These are phyloP conservation scores for Cheirogaleus medius DNA, from an alignment of 2,113 vertebrate genomes.

Conservation along the genomic window DNA sequence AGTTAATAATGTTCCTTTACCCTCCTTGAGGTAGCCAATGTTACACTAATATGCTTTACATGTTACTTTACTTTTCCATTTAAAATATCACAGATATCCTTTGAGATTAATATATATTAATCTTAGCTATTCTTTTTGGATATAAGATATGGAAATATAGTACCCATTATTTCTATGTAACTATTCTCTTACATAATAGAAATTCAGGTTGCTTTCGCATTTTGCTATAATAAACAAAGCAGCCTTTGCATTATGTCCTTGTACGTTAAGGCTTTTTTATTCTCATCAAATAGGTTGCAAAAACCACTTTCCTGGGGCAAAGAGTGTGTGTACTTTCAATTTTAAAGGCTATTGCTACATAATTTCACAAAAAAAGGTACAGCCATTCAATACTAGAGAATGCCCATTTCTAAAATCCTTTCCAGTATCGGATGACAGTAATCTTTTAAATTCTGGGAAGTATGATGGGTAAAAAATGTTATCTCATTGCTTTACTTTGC, in stretches of 20 bases:
- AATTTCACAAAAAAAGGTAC: not conserved
- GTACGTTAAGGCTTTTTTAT: not conserved
- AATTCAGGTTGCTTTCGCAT: not conserved
- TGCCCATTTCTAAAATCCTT: not conserved
- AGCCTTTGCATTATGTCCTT: not conserved
- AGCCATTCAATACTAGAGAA: not conserved
- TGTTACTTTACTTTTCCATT: not conserved
- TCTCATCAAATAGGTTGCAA: not conserved
- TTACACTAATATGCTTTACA: not conserved
- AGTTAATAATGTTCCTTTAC: not conserved
- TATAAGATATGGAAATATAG: not conserved
- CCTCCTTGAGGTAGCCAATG: not conserved
- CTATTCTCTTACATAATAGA: not conserved
- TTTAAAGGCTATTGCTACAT: not conserved
- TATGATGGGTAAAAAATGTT: not conserved
- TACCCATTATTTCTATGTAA: not conserved
- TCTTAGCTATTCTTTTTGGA: not conserved
- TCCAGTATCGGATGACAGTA: not conserved
- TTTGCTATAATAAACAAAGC: not conserved
- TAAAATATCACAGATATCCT: not conserved
- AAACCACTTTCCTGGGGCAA: not conserved
- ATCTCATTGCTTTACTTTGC: not conserved
- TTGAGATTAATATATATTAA: not conserved
- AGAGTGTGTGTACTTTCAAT: not conserved
- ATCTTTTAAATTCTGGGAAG: not conserved